phyloP scores from a whole-genome alignment of 2,113 vertebrate species.

The Ahaetulla prasina region DNA sequence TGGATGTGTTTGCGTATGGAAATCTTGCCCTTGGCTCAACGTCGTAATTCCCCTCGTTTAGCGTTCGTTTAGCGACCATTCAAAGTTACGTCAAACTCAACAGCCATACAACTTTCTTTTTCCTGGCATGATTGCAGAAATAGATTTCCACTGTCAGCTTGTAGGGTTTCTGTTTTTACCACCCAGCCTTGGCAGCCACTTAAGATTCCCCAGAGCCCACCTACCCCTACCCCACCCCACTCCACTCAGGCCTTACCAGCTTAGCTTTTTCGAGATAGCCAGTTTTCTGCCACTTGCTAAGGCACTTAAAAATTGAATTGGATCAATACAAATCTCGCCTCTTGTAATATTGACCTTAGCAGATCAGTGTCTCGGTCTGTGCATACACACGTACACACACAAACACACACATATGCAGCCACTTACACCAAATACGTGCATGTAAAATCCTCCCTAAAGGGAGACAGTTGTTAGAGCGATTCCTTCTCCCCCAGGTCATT shows the following conservation, averaged over 20 bases:
- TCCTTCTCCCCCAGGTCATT: not conserved
- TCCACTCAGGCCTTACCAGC: not conserved
- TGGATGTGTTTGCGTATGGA: not conserved
- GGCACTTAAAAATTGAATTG: not conserved
- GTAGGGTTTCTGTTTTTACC: not conserved
- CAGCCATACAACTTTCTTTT: not conserved
- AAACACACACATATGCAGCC: not conserved
- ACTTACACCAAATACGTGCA: not conserved
- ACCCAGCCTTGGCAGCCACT: not conserved
- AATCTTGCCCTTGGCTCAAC: not conserved
- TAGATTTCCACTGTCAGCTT: not conserved
- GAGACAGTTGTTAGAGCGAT: not conserved
- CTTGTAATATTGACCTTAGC: not conserved
- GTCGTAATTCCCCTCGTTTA: too few relatives aligned
- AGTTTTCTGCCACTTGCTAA: not conserved
- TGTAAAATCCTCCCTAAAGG: not conserved
- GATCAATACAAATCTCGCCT: not conserved
- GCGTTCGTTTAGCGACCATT: not conserved
- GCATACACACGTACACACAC: not conserved
- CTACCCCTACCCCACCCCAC: fast-evolving
- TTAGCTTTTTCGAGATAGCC: not conserved
- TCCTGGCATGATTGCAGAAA: not conserved
- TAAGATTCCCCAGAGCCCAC: not conserved
- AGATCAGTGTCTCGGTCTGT: not conserved
- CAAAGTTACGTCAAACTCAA: not conserved